Percentiles rank a stretch among this genome's conserved stretches.
phyloP scores from a whole-genome alignment of 2,797 vertebrate species.

The Alfaro cultratus region DNA sequence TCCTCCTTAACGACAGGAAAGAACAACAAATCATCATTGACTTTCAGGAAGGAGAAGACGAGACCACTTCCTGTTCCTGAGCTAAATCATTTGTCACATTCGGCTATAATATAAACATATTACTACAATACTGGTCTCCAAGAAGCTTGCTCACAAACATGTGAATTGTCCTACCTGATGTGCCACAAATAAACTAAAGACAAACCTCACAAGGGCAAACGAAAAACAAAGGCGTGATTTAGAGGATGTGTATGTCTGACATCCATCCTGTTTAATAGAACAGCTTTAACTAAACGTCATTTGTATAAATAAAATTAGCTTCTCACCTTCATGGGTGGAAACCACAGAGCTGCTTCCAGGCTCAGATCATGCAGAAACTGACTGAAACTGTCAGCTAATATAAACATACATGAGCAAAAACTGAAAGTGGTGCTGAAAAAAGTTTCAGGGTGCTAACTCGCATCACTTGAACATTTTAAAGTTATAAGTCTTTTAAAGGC shows the following conservation, averaged over 20 bases:
- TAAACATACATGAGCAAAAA: not conserved
- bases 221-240: not conserved
- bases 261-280: not conserved
- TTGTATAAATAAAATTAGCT: not conserved
- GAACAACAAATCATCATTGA: not conserved
- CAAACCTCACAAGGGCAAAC: not conserved
- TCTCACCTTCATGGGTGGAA: not conserved
- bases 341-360: not conserved
- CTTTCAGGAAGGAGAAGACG: not conserved
- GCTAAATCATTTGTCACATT: constrained; percentile 4
- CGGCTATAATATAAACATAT: constrained; percentile 9
- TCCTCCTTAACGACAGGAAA: constrained; percentile 3
- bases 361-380: not conserved
- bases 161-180: not conserved
- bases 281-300: not conserved
- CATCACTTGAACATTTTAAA: not conserved
- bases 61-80: constrained; percentile 24
- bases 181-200: not conserved
- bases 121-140: not conserved
- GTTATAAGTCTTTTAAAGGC: not conserved
- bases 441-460: not conserved
- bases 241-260: not conserved
- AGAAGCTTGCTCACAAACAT: not conserved
- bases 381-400: not conserved
- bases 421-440: not conserved